Conservation (phyloP, 2,888 invertebrate genomes). For the Leptopilina myrica region DNA sequence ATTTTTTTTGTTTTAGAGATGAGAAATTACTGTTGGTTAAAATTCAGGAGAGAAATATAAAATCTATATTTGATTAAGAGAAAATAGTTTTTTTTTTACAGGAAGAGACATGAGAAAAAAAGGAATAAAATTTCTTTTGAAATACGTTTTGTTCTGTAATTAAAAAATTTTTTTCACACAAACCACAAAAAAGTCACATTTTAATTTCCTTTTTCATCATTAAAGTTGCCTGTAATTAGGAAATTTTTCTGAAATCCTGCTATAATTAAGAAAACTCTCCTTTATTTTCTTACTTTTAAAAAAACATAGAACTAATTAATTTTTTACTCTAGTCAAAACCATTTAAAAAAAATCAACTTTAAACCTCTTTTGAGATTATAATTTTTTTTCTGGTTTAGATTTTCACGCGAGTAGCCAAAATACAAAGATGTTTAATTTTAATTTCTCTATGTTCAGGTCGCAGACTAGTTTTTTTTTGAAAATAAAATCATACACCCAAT, state of each 20-base stretch:
- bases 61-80: not conserved
- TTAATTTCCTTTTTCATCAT: conserved; percentile 12
- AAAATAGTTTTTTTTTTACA: not conserved
- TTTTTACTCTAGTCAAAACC: not conserved
- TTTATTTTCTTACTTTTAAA: not conserved
- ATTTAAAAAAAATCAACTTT: not conserved
- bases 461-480: no score
- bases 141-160: not conserved
- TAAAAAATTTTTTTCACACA: not conserved
- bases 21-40: no score
- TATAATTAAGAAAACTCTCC: conserved; percentile 4
- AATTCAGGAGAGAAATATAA: no score
- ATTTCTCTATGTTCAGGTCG: no score
- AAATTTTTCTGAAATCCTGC: conserved; percentile 7
- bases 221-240: conserved; percentile 4
- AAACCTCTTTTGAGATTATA: not conserved
- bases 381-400: not conserved
- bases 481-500: no score
- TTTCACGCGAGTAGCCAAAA: no score
- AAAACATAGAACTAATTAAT: conserved; percentile 1
- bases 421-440: no score
- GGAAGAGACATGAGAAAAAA: not conserved
- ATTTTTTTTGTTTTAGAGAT: no score
- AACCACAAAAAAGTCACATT: not conserved
- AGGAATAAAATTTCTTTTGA: not conserved